Percentiles rank a stretch among this genome's conserved stretches.
Conservation (phyloP, 2,888 invertebrate species). For the Agrotis segetum region DNA sequence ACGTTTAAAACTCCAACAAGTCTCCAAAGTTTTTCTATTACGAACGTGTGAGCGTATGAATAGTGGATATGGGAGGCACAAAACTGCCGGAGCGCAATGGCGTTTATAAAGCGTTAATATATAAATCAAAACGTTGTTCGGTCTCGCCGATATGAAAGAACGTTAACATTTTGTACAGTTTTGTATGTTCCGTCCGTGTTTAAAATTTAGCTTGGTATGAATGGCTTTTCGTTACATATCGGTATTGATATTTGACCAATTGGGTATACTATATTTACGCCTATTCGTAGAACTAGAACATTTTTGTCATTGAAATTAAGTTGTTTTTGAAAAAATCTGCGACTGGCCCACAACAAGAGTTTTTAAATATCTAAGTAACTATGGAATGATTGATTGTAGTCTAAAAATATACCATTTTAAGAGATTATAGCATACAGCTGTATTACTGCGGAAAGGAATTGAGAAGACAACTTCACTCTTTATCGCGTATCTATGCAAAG, state of each 20-base stretch:
- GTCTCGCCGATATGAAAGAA: slow-evolving; percentile 50
- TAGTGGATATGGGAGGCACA: slow-evolving; percentile 69
- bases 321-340: too few relatives aligned
- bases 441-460: too few relatives aligned
- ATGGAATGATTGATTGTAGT: too few relatives aligned
- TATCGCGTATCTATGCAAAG: too few relatives aligned
- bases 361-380: too few relatives aligned
- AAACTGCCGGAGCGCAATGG: slow-evolving; percentile 69
- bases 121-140: slow-evolving; percentile 68
- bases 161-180: slow-evolving; percentile 48
- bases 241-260: not conserved
- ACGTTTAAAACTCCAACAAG: slow-evolving; percentile 12
- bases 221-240: not conserved
- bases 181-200: slow-evolving; percentile 24
- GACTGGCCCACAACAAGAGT: too few relatives aligned
- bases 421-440: too few relatives aligned
- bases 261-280: not conserved
- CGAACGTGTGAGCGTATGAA: slow-evolving; percentile 67
- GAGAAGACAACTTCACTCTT: too few relatives aligned
- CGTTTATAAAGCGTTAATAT: slow-evolving; percentile 74
- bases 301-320: too few relatives aligned
- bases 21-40: slow-evolving; percentile 65
- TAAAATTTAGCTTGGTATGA: slow-evolving; percentile 5
- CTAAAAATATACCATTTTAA: too few relatives aligned
- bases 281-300: not conserved